Conservation (phyloP, 2,888 invertebrate species). For the Eilema griseolum region DNA sequence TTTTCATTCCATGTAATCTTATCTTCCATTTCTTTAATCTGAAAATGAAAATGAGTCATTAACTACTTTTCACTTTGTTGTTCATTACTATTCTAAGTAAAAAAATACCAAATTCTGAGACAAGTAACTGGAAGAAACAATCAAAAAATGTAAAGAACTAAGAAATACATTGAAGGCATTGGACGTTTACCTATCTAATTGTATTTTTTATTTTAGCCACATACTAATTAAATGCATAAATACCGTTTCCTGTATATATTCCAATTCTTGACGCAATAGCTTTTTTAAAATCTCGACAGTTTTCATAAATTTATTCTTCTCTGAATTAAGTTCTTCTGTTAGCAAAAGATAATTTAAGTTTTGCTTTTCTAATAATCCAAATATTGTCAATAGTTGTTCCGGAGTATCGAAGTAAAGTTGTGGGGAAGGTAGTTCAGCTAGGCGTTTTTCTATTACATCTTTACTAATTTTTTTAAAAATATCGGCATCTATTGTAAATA, state of each 20-base stretch:
- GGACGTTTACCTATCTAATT: not conserved
- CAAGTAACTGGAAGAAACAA: not conserved
- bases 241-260: slow-evolving; percentile 75
- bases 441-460: slow-evolving; percentile 57
- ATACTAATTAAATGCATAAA: slow-evolving; percentile 3
- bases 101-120: not conserved
- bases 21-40: slow-evolving; percentile 73
- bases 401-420: slow-evolving; percentile 75
- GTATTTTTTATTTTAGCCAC: not conserved
- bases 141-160: too few species aligned
- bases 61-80: not conserved
- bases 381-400: slow-evolving; percentile 70
- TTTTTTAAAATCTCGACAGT: slow-evolving; percentile 65
- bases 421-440: slow-evolving; percentile 67
- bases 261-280: slow-evolving; percentile 66
- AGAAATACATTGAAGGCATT: too few species aligned
- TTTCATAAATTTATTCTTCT: slow-evolving; percentile 77
- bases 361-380: slow-evolving; percentile 76
- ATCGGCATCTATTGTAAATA: slow-evolving; percentile 69
- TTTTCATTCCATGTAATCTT: slow-evolving; percentile 66
- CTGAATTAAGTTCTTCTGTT: slow-evolving; percentile 75
- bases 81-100: too few species aligned
- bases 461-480: slow-evolving; percentile 69
- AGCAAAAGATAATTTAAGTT: slow-evolving; percentile 80
- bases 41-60: slow-evolving; percentile 35